These are phyloP conservation scores for Todus mexicanus DNA, from an alignment of 2,797 vertebrate genomes.

Conservation along the genomic window DNA sequence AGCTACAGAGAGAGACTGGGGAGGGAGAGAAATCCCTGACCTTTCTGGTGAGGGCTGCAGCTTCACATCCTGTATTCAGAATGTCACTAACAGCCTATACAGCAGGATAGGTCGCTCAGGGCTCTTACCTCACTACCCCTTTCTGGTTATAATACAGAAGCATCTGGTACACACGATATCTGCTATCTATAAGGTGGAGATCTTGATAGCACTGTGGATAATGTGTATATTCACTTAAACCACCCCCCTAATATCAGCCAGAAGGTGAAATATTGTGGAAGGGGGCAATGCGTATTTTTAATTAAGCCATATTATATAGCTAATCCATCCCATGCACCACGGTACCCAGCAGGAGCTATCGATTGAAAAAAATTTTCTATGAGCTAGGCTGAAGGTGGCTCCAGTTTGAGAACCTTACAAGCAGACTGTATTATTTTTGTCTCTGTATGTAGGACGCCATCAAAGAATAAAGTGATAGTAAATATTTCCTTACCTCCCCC, in stretches of 20 bases:
- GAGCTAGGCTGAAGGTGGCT: neutral
- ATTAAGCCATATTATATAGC: neutral
- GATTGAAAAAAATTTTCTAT: neutral
- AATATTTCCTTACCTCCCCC: slow-evolving; percentile 77
- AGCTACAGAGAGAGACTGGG: neutral
- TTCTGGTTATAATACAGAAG: neutral
- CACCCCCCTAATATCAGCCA: neutral
- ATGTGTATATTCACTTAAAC: neutral
- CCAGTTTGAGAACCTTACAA: neutral
- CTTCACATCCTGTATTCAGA: neutral
- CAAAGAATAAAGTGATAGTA: neutral
- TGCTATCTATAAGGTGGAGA: neutral
- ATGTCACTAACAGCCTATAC: neutral
- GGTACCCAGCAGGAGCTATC: neutral
- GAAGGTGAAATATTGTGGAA: neutral
- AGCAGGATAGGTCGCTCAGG: neutral
- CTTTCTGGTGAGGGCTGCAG: neutral
- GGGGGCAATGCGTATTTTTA: neutral
- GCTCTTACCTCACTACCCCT: neutral
- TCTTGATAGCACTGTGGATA: neutral
- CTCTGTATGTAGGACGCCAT: neutral
- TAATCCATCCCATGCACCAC: neutral
- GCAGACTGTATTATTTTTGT: neutral
- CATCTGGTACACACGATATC: neutral
- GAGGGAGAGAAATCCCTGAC: neutral